Evolutionary conservation across 2,888 invertebrate species (phyloP).

Genomic region (Amblyjoppa proteus): DNA sequence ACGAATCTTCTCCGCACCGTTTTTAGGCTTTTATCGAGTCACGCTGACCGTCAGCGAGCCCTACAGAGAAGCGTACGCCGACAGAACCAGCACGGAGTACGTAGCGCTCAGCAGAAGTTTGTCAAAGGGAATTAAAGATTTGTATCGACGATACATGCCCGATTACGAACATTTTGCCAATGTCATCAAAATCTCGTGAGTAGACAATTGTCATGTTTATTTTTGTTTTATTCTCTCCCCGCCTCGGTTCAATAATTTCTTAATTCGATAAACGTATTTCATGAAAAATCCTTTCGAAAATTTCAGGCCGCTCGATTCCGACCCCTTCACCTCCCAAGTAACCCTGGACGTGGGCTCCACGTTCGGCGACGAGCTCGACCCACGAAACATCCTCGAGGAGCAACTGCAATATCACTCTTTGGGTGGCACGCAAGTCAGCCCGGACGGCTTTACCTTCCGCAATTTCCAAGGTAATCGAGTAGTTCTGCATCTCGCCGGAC

Average conservation of each 20-base stretch:
- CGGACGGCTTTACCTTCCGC: constrained; percentile 88
- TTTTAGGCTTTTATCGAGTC: constrained; percentile 85
- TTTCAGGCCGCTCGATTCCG: constrained; percentile 86
- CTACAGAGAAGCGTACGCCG: constrained; percentile 87
- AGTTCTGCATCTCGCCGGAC: constrained; percentile 19
- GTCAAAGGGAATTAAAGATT: constrained; percentile 87
- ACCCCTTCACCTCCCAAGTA: constrained; percentile 88
- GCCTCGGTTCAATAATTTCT: not conserved
- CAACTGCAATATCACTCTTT: constrained; percentile 87
- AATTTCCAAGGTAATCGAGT: constrained; percentile 86
- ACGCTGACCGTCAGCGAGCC: constrained; percentile 89
- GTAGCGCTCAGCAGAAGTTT: constrained; percentile 87
- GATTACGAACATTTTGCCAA: constrained; percentile 84
- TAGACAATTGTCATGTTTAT: constrained; percentile 69
- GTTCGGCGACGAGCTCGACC: constrained; percentile 86
- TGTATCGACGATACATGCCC: constrained; percentile 85
- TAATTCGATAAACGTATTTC: constrained; percentile 8
- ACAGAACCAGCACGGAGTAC: constrained; percentile 88
- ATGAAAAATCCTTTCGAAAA: constrained; percentile 31
- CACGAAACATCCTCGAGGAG: constrained; percentile 86
- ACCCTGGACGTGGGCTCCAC: constrained; percentile 90
- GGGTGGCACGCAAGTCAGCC: constrained; percentile 86
- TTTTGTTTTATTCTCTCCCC: not conserved
- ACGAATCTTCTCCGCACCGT: not conserved
- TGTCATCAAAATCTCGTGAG: constrained; percentile 91